Base-by-base conservation (phyloP, 2,888 invertebrate genomes). In the Slavum lentiscoides region DNA sequence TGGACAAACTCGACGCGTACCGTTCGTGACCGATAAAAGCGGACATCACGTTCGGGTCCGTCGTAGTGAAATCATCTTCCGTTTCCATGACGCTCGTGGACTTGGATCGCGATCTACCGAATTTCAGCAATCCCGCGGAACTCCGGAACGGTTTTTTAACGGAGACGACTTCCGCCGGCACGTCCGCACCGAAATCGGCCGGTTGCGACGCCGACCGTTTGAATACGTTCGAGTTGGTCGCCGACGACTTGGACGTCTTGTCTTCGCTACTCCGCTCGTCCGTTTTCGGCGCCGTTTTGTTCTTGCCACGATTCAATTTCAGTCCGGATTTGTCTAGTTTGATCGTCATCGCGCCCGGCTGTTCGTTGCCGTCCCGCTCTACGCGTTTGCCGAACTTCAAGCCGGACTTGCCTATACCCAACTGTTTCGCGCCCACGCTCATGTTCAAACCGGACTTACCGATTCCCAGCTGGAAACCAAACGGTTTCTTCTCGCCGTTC, bases 151-250 rank as follows among this genome's bases (percentile, higher is more conserved):
- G 1, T 30, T 68, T 59, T 6, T 59, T 68, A 15, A 43, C 2
- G n/a, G 23, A 30, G 4, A 30, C 30, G 30, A 4, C 30, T 30
- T 30, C 4, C 30, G 30, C 30, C 30, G 30, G 4, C 30, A 30
- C 49, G 49, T 13, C 49, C 13, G 3, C n/a, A 19, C 21, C 37
- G 21, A 15, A 49, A 17, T 1, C 9, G 15, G n/a, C 39, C 9
- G 43, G 75, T 17, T 77, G 55, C 19, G 77, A 77, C 4, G 17
- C 62, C 17, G 77, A 77, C 39, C 69, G 21, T 37, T 77, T 77
- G 19, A 77, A 77, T 13, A 70, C 37, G 17, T 69, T 77, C 11
- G 49, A 64, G 13, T 73, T 62, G 9, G 62, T 73, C 1, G 30
- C 4, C 30, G 30, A 30, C 30, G 68, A 30, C 15, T 43, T 30